Conservation (phyloP, 2,888 invertebrate genomes). For the Trissoscelio sp. region DNA sequence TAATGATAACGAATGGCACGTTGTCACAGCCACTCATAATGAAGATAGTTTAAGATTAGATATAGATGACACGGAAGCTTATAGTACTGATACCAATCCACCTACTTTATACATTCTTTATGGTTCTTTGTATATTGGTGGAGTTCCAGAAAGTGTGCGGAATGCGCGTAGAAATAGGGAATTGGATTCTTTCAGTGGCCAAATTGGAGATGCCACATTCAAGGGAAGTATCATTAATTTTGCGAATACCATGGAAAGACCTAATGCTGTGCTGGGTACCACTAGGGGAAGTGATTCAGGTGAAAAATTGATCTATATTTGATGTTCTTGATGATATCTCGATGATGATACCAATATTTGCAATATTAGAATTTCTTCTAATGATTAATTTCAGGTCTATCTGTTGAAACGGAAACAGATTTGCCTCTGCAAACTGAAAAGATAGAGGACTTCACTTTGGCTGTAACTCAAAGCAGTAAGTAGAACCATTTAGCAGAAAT, state of each 20-base stretch:
- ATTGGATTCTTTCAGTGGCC: constrained; percentile 89
- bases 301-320: too few relatives aligned
- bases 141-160: constrained; percentile 87
- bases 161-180: constrained; percentile 79
- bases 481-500: not conserved
- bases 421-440: constrained; percentile 70
- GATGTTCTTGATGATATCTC: too few relatives aligned
- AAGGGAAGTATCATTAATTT: constrained; percentile 92
- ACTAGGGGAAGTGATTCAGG: constrained; percentile 84
- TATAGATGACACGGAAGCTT: constrained; percentile 92
- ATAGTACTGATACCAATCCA: constrained; percentile 86
- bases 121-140: constrained; percentile 94
- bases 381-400: constrained; percentile 12
- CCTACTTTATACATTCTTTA: constrained; percentile 87
- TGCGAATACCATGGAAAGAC: constrained; percentile 87
- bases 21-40: constrained; percentile 93
- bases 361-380: too few relatives aligned
- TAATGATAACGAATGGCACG: constrained; percentile 97
- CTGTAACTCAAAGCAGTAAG: constrained; percentile 73
- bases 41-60: constrained; percentile 88
- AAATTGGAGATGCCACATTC: constrained; percentile 96
- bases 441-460: constrained; percentile 66
- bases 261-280: constrained; percentile 86
- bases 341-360: too few relatives aligned
- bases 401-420: constrained; percentile 66